Evolutionary conservation across 2,888 invertebrate genomes (phyloP).

Genomic region (Micoletzkya japonica): DNA sequence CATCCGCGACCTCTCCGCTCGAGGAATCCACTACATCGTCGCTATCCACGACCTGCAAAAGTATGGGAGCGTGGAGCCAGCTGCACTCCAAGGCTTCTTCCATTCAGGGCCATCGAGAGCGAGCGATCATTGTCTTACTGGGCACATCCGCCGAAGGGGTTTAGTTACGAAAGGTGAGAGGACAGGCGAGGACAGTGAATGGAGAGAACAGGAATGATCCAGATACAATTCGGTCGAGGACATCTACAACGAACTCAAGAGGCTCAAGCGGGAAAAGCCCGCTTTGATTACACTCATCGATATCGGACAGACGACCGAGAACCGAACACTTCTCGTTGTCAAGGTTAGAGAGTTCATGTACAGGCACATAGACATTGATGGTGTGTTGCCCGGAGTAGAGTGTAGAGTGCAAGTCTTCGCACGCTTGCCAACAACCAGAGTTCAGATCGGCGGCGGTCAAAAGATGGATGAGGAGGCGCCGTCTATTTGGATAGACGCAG

Average conservation of each 20-base stretch:
- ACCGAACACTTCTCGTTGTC: slow-evolving; percentile 50
- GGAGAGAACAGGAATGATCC: not conserved
- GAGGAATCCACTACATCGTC: slow-evolving; percentile 52
- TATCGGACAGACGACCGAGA: slow-evolving; percentile 61
- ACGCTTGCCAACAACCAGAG: not conserved
- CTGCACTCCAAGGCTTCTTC: not conserved
- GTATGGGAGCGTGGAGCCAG: slow-evolving; percentile 33
- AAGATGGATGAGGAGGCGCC: slow-evolving; percentile 40
- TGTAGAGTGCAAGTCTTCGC: not conserved
- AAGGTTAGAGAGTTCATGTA: slow-evolving; percentile 35
- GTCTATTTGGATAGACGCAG: slow-evolving; percentile 59
- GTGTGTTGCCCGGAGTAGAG: no score
- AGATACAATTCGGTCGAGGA: slow-evolving; percentile 46
- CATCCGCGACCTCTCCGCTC: slow-evolving; percentile 52
- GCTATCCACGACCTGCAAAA: slow-evolving; percentile 60
- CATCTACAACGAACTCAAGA: slow-evolving; percentile 46
- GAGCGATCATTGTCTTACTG: slow-evolving; percentile 38
- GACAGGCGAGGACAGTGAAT: not conserved
- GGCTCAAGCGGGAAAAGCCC: slow-evolving; percentile 50
- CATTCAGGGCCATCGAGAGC: slow-evolving; percentile 52
- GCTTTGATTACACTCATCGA: slow-evolving; percentile 58
- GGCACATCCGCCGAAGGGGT: slow-evolving; percentile 30
- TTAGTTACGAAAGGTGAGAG: slow-evolving; percentile 17
- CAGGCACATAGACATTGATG: not conserved
- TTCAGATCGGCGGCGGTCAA: slow-evolving; percentile 42